Evolutionary conservation across 92 coral and sea anemone species (phyloP), one percentile per base, ranked within the genome.

Genomic region (Heteractis magnifica): DNA sequence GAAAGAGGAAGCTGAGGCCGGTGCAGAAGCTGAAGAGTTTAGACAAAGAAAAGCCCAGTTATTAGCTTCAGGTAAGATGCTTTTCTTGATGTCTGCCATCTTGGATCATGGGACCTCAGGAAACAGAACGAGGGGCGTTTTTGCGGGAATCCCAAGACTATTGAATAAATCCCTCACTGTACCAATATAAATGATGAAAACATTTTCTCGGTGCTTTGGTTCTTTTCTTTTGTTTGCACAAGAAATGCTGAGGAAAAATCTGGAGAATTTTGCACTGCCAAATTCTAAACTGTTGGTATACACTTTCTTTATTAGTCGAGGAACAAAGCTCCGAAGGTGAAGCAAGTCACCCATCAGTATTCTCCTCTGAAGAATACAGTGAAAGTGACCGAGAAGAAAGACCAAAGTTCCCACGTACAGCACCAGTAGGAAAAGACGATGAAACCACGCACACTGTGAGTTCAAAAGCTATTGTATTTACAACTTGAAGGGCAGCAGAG

Each of bases 341-440:
- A n/a, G 50, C 65, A 44, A 58, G 79, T 53, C 81, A 85, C 56
- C 50, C 55, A 64, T 85, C 93, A 75, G 88, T 82, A 49, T 82
- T 83, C 52, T 77, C 82, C 16, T 86, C 90, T 21, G 90, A 81
- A 23, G 87, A 81, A 23, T 81, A 81, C 64, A 86, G 85, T 44
- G 95, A 83, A 15, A 93, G 94, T 75, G 95, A 87, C 51, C 87
- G 87, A 7, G 92, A 85, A n/a, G 91, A 84, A 65, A 68, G 91
- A 70, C 98, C 98, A 23, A 83, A 90, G 83, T 95, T 98, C 18
- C 98, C 98, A 12, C 89, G 98, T 70, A 88, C 94, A 1, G 91
- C 98, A 15, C 98, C 98, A 44, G 98, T 94, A 53, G 98, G 98
- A 18, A 94, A 92, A 56, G 98, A 95, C 81, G 92, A 92, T 76